phyloP scores from a whole-genome alignment of 1,140 invertebrate genomes.

The Orchestia grillus region DNA sequence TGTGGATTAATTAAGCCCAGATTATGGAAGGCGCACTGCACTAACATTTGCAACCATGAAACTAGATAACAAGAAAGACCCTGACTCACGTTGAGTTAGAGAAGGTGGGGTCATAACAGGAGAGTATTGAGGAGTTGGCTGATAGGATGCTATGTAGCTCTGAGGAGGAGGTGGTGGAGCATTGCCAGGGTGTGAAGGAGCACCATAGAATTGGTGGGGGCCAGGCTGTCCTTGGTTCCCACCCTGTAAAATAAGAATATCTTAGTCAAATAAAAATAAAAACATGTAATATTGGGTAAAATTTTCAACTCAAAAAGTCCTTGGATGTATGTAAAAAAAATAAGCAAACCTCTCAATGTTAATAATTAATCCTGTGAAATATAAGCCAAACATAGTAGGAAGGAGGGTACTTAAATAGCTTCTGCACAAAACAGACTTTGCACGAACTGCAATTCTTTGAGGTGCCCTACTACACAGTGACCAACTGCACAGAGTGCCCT shows the following conservation, averaged over 20 bases:
- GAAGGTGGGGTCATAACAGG: slow-evolving; percentile 70
- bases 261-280: too few relatives aligned
- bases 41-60: not conserved
- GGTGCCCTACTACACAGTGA: too few relatives aligned
- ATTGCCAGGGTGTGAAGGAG: slow-evolving; percentile 60
- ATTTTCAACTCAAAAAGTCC: slow-evolving; percentile 5
- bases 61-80: not conserved
- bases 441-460: too few relatives aligned
- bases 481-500: too few relatives aligned
- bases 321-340: slow-evolving; percentile 32
- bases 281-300: too few relatives aligned
- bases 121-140: slow-evolving; percentile 72
- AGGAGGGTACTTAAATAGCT: not conserved
- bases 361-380: not conserved
- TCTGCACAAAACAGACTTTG: too few relatives aligned
- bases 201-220: slow-evolving; percentile 75
- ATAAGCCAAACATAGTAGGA: not conserved
- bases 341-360: not conserved
- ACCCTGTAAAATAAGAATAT: slow-evolving; percentile 57
- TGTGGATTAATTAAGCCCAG: too few relatives aligned
- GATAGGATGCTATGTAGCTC: slow-evolving; percentile 64
- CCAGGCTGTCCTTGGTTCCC: slow-evolving; percentile 75
- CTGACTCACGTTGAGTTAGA: slow-evolving; percentile 63
- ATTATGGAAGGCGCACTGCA: too few relatives aligned
- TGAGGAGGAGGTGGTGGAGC: slow-evolving; percentile 69